These are phyloP conservation scores for Cololabis saira DNA, from an alignment of 2,113 vertebrate genomes.

Conservation along the genomic window DNA sequence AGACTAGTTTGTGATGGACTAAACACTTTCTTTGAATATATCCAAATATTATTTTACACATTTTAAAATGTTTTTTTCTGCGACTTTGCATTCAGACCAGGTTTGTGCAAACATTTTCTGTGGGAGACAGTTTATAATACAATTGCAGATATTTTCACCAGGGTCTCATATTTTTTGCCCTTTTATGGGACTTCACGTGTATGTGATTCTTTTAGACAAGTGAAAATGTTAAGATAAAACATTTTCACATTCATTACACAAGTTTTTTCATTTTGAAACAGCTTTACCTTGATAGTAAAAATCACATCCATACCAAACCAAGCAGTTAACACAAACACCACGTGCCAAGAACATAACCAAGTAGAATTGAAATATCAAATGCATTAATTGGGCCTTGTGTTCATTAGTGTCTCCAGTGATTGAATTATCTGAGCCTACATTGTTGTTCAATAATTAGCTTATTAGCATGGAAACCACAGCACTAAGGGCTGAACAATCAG, in stretches of 20 bases:
- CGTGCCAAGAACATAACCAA: slow-evolving; percentile 40
- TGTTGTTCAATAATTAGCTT: slow-evolving; percentile 78
- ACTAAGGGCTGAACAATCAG: slow-evolving; percentile 65
- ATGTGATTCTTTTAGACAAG: background rate
- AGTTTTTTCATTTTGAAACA: slow-evolving; percentile 7
- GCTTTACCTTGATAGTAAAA: slow-evolving; percentile 6
- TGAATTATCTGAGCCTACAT: slow-evolving; percentile 74
- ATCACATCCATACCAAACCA: slow-evolving; percentile 12
- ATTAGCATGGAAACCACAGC: slow-evolving; percentile 74
- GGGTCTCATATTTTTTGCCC: no score
- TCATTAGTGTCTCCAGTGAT: slow-evolving; percentile 73
- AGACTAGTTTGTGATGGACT: no score
- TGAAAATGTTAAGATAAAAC: background rate
- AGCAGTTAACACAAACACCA: slow-evolving; percentile 13
- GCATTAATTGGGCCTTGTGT: slow-evolving; percentile 53
- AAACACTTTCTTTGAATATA: no score
- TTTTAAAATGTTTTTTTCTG: no score
- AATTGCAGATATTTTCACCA: no score
- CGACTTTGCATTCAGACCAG: no score
- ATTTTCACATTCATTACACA: background rate
- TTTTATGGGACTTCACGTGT: no score
- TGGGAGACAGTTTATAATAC: no score
- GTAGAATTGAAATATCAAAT: slow-evolving; percentile 59
- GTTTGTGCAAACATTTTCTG: no score
- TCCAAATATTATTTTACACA: no score